These are phyloP conservation scores for Lethocerus indicus DNA, from an alignment of 1,140 invertebrate species.

Conservation along the genomic window DNA sequence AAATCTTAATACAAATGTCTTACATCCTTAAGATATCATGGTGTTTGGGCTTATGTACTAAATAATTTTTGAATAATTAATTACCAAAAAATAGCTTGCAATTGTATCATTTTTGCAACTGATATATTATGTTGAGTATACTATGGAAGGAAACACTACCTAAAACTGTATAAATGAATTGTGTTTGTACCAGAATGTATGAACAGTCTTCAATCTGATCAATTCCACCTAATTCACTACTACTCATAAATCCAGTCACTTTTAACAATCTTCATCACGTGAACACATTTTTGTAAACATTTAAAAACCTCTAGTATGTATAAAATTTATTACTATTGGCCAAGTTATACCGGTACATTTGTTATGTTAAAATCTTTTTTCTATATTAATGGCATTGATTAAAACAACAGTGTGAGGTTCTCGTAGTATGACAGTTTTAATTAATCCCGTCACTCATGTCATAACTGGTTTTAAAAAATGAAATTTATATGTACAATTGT, in stretches of 20 bases:
- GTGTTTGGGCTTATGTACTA: conserved; percentile 14
- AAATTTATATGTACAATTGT: too few species aligned
- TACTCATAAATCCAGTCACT: conserved; percentile 10
- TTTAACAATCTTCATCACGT: conserved; percentile 2
- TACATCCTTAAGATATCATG: conserved; percentile 7
- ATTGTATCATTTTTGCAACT: not conserved
- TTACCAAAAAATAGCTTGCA: conserved; percentile 1
- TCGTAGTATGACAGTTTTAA: too few species aligned
- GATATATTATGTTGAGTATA: not conserved
- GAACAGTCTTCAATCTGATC: conserved; percentile 15
- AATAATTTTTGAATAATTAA: not conserved
- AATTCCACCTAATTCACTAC: conserved; percentile 13
- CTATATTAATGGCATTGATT: too few species aligned
- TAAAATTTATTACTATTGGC: conserved; percentile 2
- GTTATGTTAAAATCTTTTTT: too few species aligned
- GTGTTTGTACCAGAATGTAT: conserved; percentile 14
- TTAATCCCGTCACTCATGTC: too few species aligned
- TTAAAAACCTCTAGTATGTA: not conserved
- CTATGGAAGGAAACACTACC: conserved; percentile 4
- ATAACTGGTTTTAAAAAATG: too few species aligned
- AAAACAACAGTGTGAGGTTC: too few species aligned
- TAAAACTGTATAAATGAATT: conserved; percentile 13
- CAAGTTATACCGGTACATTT: too few species aligned
- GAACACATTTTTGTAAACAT: conserved; percentile 13
- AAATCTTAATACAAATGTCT: not conserved